Conservation (phyloP, 1,140 invertebrate species). For the Papilio polyxenes region DNA sequence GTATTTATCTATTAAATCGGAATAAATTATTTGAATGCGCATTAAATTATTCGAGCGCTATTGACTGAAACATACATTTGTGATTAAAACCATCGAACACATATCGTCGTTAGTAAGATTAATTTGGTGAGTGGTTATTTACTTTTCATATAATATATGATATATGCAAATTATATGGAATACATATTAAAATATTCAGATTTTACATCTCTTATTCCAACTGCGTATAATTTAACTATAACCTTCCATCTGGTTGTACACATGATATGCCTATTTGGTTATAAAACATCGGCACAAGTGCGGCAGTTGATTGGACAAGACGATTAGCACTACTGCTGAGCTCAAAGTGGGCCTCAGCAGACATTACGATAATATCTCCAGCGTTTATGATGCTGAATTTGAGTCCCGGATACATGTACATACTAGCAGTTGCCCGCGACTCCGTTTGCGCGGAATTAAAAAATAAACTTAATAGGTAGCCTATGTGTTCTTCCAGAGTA, state of each 20-base stretch:
- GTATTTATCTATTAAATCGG: neutral
- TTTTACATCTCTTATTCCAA: neutral
- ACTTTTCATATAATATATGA: neutral
- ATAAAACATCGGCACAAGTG: neutral
- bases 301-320: slow-evolving; percentile 9
- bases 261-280: slow-evolving; percentile 24
- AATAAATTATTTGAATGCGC: neutral
- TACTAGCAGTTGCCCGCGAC: neutral
- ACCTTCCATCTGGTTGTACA: neutral
- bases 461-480: too few species aligned
- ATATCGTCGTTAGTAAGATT: too few species aligned
- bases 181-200: neutral
- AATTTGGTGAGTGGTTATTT: too few species aligned
- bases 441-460: too few species aligned
- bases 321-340: neutral
- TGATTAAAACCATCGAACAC: too few species aligned
- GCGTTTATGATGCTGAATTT: neutral
- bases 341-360: neutral
- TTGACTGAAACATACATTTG: neutral
- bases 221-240: slow-evolving; percentile 1
- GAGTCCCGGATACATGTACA: neutral
- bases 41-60: neutral
- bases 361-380: slow-evolving; percentile 22
- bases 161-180: neutral
- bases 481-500: too few species aligned